These are phyloP conservation scores for Drosophila teissieri DNA, from an alignment of 1,140 invertebrate species.

Conservation along the genomic window DNA sequence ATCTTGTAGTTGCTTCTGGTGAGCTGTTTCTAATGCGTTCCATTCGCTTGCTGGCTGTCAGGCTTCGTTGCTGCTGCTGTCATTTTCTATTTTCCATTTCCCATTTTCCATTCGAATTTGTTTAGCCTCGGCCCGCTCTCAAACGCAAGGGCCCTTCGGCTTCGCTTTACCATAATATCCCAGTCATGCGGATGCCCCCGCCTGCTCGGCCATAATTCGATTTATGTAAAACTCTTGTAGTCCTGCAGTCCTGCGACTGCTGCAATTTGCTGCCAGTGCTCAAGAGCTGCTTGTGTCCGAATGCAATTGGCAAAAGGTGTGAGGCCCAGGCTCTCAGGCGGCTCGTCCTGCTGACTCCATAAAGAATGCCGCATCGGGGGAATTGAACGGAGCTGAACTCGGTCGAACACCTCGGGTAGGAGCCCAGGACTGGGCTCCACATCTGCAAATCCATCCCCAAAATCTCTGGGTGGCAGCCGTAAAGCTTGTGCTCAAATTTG, in stretches of 20 bases:
- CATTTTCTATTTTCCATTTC: constrained; percentile 71
- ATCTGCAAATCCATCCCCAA: not conserved
- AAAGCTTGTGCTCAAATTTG: constrained; percentile 47
- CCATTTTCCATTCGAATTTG: constrained; percentile 72
- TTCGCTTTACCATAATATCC: constrained; percentile 50
- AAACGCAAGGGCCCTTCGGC: constrained; percentile 47
- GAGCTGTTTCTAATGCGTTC: constrained; percentile 59
- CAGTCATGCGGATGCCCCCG: constrained; percentile 20
- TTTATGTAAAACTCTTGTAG: constrained; percentile 67
- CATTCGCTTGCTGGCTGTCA: constrained; percentile 65
- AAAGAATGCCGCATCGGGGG: constrained; percentile 50
- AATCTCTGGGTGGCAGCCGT: constrained; percentile 42
- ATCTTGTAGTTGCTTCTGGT: constrained; percentile 46
- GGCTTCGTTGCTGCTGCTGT: constrained; percentile 42
- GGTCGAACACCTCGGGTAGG: constrained; percentile 27
- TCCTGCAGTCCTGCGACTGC: constrained; percentile 32
- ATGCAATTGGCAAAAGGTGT: constrained; percentile 54
- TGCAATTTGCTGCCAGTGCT: constrained; percentile 57
- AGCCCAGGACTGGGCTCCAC: not conserved
- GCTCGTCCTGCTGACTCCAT: constrained; percentile 8
- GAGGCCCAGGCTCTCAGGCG: constrained; percentile 15
- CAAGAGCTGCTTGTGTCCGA: constrained; percentile 23
- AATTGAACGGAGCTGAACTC: constrained; percentile 19
- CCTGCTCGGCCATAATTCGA: constrained; percentile 59
- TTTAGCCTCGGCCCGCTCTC: constrained; percentile 33